These are phyloP conservation scores for Apolygus lucorum DNA, from an alignment of 1,140 invertebrate species.

Conservation along the genomic window DNA sequence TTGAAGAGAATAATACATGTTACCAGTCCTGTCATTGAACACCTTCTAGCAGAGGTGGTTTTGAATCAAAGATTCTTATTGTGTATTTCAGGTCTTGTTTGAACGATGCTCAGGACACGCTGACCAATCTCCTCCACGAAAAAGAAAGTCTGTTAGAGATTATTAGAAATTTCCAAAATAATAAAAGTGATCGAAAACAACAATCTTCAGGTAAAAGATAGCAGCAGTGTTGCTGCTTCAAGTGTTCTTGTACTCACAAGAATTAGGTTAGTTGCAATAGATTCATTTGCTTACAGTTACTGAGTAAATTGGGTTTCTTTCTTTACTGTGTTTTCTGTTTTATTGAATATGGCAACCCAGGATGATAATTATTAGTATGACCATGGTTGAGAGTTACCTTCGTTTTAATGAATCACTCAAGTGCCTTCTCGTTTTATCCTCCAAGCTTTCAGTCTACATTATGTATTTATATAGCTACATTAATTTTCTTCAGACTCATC, in stretches of 20 bases:
- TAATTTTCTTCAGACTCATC: too few relatives aligned
- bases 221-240: slow-evolving; percentile 54
- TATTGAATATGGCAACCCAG: too few relatives aligned
- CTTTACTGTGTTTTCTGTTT: neutral
- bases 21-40: neutral
- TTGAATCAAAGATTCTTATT: neutral
- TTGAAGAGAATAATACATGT: neutral
- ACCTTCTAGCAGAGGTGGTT: neutral
- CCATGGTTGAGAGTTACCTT: too few relatives aligned
- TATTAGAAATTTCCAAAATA: slow-evolving; percentile 41
- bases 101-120: slow-evolving; percentile 59
- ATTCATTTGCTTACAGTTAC: neutral
- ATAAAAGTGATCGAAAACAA: slow-evolving; percentile 39
- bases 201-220: slow-evolving; percentile 51
- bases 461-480: too few relatives aligned
- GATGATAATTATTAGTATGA: too few relatives aligned
- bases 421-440: too few relatives aligned
- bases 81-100: slow-evolving; percentile 42
- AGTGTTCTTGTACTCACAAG: slow-evolving; percentile 40
- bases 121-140: slow-evolving; percentile 56
- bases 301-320: neutral
- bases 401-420: too few relatives aligned
- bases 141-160: slow-evolving; percentile 59
- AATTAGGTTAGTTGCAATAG: slow-evolving; percentile 7
- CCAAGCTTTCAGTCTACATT: too few relatives aligned